phyloP scores from a whole-genome alignment of 2,888 invertebrate genomes.

The Sinotaia quadrata region DNA sequence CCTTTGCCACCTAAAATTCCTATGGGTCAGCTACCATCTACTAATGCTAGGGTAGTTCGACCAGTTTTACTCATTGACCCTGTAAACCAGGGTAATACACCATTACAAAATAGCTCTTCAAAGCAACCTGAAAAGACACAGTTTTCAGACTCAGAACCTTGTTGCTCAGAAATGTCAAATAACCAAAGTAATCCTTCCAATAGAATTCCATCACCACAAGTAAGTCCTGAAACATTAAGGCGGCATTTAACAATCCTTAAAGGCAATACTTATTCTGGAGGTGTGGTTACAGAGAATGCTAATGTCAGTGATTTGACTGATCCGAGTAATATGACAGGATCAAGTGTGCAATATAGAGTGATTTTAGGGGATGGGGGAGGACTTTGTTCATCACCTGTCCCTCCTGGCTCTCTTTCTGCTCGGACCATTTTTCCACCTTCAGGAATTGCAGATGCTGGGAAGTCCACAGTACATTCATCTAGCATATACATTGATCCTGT shows the following conservation, averaged over 20 bases:
- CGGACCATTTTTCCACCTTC: not conserved
- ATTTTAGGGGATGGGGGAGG: slow-evolving; percentile 37
- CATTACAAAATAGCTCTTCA: not conserved
- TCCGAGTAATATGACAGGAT: slow-evolving; percentile 23
- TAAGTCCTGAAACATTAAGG: slow-evolving; percentile 30
- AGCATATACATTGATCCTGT: slow-evolving; percentile 24
- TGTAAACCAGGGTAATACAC: slow-evolving; percentile 6
- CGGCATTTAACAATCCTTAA: slow-evolving; percentile 35
- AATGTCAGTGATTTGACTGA: slow-evolving; percentile 27
- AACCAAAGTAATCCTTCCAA: slow-evolving; percentile 26
- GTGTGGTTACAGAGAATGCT: slow-evolving; percentile 33
- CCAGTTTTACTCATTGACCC: slow-evolving; percentile 18
- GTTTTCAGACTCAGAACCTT: too few relatives aligned
- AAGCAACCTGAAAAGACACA: slow-evolving; percentile 1
- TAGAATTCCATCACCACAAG: not conserved
- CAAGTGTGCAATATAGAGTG: slow-evolving; percentile 32
- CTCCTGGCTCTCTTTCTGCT: not conserved
- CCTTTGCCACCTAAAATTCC: slow-evolving; percentile 15
- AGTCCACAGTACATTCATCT: slow-evolving; percentile 15
- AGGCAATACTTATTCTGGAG: slow-evolving; percentile 27
- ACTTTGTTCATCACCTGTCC: slow-evolving; percentile 12
- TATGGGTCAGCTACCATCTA: not conserved
- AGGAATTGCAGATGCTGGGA: slow-evolving; percentile 8
- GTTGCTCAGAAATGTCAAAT: slow-evolving; percentile 32
- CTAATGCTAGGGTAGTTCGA: not conserved